Evolutionary conservation across 2,888 invertebrate species (phyloP).

Genomic region (Pantelozetes paolii): DNA sequence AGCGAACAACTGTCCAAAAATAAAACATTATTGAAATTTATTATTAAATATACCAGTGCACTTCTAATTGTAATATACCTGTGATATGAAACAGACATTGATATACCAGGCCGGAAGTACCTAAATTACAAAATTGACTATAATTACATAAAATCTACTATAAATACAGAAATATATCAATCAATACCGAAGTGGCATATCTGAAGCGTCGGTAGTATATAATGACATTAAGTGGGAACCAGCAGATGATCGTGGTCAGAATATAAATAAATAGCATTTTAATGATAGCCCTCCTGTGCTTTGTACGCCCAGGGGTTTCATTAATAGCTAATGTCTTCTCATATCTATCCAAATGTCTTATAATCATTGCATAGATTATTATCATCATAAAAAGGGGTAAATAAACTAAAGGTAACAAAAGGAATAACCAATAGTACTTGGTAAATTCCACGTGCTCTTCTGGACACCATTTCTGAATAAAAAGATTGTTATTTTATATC

Average conservation of each 20-base stretch:
- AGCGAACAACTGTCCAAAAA: slow-evolving; percentile 42
- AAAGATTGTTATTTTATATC: background rate
- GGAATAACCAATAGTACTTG: slow-evolving; percentile 72
- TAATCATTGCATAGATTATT: slow-evolving; percentile 68
- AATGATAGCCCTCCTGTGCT: slow-evolving; percentile 56
- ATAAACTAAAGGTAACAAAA: slow-evolving; percentile 71
- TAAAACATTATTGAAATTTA: slow-evolving; percentile 24
- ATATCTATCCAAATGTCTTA: slow-evolving; percentile 59
- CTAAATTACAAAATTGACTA: background rate
- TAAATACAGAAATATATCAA: too few species aligned
- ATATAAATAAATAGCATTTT: slow-evolving; percentile 68
- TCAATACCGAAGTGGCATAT: background rate
- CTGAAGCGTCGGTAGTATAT: slow-evolving; percentile 36
- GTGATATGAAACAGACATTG: slow-evolving; percentile 4
- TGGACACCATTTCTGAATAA: slow-evolving; percentile 61
- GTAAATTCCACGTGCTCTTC: slow-evolving; percentile 61
- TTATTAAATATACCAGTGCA: background rate
- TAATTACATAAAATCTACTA: background rate
- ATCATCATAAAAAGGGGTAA: slow-evolving; percentile 69
- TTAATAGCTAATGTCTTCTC: slow-evolving; percentile 44
- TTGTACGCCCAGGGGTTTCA: slow-evolving; percentile 45
- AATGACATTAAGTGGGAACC: slow-evolving; percentile 65
- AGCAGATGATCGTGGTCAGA: slow-evolving; percentile 63
- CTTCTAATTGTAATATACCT: slow-evolving; percentile 13
- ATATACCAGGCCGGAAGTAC: slow-evolving; percentile 11